These are phyloP conservation scores for Mactra quadrangularis DNA, from an alignment of 1,140 invertebrate genomes.

Conservation along the genomic window DNA sequence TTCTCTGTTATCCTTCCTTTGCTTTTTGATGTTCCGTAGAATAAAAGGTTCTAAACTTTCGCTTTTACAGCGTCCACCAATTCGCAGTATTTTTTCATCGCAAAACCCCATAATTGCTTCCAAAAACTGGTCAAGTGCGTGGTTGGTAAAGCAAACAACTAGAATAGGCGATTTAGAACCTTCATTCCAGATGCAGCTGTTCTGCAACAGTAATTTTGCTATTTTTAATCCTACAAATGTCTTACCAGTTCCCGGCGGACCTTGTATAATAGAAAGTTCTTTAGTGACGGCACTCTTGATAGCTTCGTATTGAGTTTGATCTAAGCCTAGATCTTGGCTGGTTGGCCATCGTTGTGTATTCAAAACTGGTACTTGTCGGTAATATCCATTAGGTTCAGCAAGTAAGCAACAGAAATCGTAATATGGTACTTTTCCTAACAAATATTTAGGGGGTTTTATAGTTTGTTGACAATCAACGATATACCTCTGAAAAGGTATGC, in stretches of 20 bases:
- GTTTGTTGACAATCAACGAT: constrained; percentile 74
- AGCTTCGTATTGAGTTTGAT: constrained; percentile 84
- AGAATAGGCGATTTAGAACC: constrained; percentile 86
- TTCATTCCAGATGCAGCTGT: constrained; percentile 73
- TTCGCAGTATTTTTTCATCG: constrained; percentile 86
- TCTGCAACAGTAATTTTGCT: constrained; percentile 79
- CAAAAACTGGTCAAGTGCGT: constrained; percentile 95
- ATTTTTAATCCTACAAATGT: constrained; percentile 83
- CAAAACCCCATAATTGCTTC: constrained; percentile 85
- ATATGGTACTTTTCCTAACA: constrained; percentile 28
- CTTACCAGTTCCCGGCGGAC: constrained; percentile 82
- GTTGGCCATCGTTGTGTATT: constrained; percentile 74
- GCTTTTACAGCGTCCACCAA: constrained; percentile 89
- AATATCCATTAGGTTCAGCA: constrained; percentile 40
- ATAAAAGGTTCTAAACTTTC: constrained; percentile 66
- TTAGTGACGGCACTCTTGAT: constrained; percentile 83
- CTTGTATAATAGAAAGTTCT: constrained; percentile 89
- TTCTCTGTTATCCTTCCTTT: neutral
- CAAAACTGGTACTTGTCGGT: constrained; percentile 58
- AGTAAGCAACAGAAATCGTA: constrained; percentile 71
- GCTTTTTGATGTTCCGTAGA: constrained; percentile 29
- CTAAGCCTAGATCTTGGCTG: constrained; percentile 75
- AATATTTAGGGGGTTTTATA: constrained; percentile 74
- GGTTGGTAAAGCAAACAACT: constrained; percentile 93
- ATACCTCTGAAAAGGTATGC: constrained; percentile 82